phyloP scores from a whole-genome alignment of 2,797 vertebrate genomes.

The Apogon hyalosoma region DNA sequence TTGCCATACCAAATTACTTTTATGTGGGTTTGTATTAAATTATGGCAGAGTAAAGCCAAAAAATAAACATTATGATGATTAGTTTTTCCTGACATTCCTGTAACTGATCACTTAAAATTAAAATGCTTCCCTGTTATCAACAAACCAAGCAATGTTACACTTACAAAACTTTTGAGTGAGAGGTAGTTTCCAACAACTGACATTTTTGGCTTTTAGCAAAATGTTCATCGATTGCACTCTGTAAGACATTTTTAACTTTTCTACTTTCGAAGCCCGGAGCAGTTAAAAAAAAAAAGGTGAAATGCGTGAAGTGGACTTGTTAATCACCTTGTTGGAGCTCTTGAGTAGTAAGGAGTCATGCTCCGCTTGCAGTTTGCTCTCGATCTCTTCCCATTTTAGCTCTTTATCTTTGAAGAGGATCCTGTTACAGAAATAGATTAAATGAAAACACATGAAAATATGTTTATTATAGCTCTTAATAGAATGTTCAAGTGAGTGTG shows the following conservation, averaged over 20 bases:
- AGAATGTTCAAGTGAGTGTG: constrained; percentile 18
- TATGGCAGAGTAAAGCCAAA: constrained; percentile 20
- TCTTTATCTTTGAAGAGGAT: constrained; percentile 98
- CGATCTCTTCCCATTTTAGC: constrained; percentile 95
- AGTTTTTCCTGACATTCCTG: background rate
- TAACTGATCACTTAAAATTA: background rate
- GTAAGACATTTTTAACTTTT: background rate
- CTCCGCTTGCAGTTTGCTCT: constrained; percentile 91
- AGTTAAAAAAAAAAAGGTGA: background rate
- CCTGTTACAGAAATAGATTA: constrained; percentile 78
- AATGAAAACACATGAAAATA: constrained; percentile 35
- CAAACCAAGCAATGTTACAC: background rate
- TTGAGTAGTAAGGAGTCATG: constrained; percentile 94
- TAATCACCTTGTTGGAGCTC: constrained; percentile 93
- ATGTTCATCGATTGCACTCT: background rate
- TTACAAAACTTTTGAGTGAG: background rate
- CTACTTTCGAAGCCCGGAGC: constrained; percentile 7
- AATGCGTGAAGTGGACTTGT: background rate
- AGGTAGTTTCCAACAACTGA: background rate
- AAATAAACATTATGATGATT: constrained; percentile 27
- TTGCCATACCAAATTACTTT: constrained; percentile 7
- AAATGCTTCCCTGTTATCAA: background rate
- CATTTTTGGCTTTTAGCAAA: background rate
- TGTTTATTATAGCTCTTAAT: constrained; percentile 18
- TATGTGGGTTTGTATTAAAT: constrained; percentile 6